phyloP scores from a whole-genome alignment of 2,113 vertebrate species.

The Charina bottae region DNA sequence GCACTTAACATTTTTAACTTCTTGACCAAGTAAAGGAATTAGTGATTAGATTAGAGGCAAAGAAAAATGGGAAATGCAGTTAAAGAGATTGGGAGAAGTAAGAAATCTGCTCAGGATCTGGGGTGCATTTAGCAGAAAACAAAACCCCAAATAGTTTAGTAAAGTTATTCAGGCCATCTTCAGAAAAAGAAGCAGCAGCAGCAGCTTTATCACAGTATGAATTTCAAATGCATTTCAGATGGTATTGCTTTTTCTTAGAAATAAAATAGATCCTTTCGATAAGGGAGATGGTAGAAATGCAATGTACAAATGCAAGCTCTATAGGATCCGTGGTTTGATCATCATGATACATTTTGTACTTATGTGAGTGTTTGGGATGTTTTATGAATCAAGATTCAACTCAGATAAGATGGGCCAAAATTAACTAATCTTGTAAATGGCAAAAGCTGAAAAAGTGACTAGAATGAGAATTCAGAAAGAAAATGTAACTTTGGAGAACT shows the following conservation, averaged over 20 bases:
- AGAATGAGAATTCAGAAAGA: not conserved
- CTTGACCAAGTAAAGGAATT: constrained; percentile 76
- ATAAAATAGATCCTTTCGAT: constrained; percentile 27
- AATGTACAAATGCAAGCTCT: constrained; percentile 59
- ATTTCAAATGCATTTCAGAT: constrained; percentile 58
- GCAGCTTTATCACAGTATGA: constrained; percentile 49
- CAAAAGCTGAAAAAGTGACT: constrained; percentile 50
- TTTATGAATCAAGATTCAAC: not conserved
- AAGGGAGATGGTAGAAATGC: constrained; percentile 60
- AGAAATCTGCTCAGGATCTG: constrained; percentile 25
- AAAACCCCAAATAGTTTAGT: constrained; percentile 57
- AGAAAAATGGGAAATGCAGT: constrained; percentile 60
- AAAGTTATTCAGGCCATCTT: constrained; percentile 39
- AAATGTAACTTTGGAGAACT: not conserved
- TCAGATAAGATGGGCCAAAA: constrained; percentile 19
- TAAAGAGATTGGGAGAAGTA: constrained; percentile 44
- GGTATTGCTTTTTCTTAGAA: constrained; percentile 48
- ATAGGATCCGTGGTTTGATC: constrained; percentile 52
- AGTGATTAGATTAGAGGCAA: constrained; percentile 77
- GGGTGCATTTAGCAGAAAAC: not conserved
- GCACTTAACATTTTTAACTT: constrained; percentile 82
- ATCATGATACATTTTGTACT: constrained; percentile 55
- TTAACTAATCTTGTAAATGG: constrained; percentile 10
- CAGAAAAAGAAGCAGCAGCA: constrained; percentile 51
- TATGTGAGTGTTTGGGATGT: not conserved